Conservation (phyloP, 2,113 vertebrate genomes). For the Chaetorhynchus papuensis region DNA sequence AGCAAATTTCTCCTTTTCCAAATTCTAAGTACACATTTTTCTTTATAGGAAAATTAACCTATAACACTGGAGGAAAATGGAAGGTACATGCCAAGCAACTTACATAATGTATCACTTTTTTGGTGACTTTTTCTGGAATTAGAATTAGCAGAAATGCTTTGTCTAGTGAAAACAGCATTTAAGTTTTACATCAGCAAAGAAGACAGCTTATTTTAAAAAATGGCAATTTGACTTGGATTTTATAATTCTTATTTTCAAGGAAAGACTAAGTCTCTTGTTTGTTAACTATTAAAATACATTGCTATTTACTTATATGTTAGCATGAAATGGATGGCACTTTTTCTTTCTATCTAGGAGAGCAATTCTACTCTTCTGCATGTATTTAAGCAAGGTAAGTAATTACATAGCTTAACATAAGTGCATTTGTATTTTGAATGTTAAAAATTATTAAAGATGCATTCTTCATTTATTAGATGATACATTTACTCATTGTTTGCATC, state of each 20-base stretch:
- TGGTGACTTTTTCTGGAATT: neutral
- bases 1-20: neutral
- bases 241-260: neutral
- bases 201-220: neutral
- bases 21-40: neutral
- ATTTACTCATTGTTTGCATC: neutral
- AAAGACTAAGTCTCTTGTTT: neutral
- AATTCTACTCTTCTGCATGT: neutral
- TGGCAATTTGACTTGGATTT: neutral
- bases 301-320: neutral
- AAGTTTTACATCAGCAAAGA: neutral
- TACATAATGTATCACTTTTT: neutral
- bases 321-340: neutral
- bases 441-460: neutral
- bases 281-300: neutral
- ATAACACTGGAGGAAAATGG: neutral
- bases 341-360: neutral
- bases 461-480: neutral
- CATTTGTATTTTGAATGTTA: neutral
- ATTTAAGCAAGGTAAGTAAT: neutral
- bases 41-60: neutral
- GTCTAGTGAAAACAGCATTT: neutral
- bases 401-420: neutral
- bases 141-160: neutral
- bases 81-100: neutral